Evolutionary conservation across 92 coral and sea anemone species (phyloP).

Genomic region (Metridium senile): DNA sequence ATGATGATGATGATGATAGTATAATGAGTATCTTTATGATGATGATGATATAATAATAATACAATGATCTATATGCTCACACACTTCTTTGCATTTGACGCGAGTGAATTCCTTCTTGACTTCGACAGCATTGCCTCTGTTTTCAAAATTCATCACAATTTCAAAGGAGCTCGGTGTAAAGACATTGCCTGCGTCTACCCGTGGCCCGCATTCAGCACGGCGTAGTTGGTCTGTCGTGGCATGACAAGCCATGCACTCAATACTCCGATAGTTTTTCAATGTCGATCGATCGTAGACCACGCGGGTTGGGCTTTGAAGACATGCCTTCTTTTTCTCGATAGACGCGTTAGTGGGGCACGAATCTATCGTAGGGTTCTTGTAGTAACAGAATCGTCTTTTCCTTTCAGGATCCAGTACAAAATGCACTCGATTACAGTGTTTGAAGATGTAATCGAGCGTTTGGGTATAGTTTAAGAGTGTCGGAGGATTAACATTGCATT

Average conservation of each 20-base stretch:
- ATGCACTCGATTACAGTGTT: constrained; percentile 52
- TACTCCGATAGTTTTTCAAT: constrained; percentile 49
- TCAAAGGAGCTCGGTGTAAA: constrained; percentile 82
- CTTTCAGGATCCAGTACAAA: not conserved
- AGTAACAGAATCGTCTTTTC: constrained; percentile 59
- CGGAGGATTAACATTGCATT: constrained; percentile 66
- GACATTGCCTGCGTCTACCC: not conserved
- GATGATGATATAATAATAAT: too few relatives aligned
- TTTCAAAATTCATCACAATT: constrained; percentile 43
- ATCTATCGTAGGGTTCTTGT: constrained; percentile 38
- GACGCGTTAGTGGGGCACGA: constrained; percentile 46
- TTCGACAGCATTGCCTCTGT: not conserved
- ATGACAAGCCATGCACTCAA: constrained; percentile 63
- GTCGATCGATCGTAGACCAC: constrained; percentile 21
- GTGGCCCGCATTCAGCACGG: constrained; percentile 63
- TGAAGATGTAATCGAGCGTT: constrained; percentile 53
- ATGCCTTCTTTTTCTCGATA: constrained; percentile 31
- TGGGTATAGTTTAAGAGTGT: constrained; percentile 22
- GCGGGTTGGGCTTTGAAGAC: constrained; percentile 46
- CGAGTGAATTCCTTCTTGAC: too few relatives aligned
- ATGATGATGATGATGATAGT: too few relatives aligned
- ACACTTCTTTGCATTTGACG: too few relatives aligned
- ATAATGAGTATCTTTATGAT: too few relatives aligned
- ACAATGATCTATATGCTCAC: too few relatives aligned
- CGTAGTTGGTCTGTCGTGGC: not conserved